Conservation (phyloP, 2,888 invertebrate genomes). For the Nesidiocoris tenuis region DNA sequence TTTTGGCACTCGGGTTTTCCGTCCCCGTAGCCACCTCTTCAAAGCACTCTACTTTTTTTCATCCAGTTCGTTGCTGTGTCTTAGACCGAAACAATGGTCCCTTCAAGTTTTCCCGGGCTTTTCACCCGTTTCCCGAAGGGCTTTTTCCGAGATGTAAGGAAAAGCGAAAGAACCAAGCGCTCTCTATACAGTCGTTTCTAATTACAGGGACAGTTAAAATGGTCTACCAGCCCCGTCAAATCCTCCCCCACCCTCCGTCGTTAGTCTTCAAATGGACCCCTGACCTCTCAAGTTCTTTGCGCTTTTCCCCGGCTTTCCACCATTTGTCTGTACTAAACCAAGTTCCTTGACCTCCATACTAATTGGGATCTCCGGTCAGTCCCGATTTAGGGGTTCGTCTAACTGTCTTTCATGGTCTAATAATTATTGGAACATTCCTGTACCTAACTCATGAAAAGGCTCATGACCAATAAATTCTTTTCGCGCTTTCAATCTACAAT, state of each 20-base stretch:
- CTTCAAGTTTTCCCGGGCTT: conserved; percentile 6
- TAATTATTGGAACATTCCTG: too few relatives aligned
- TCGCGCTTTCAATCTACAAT: too few relatives aligned
- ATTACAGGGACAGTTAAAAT: conserved; percentile 24
- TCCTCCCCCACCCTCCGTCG: conserved; percentile 2
- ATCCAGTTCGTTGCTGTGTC: not conserved
- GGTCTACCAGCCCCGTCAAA: conserved; percentile 16
- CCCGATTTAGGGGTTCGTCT: too few relatives aligned
- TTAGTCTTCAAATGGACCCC: conserved; percentile 23
- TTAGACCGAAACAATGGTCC: conserved; percentile 4
- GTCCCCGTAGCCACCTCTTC: not conserved
- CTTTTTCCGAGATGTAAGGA: not conserved
- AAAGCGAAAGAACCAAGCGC: not conserved
- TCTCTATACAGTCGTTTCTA: conserved; percentile 7
- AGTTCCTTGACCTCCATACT: too few relatives aligned
- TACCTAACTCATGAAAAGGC: too few relatives aligned
- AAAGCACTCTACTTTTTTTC: not conserved
- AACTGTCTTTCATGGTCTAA: too few relatives aligned
- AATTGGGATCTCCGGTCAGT: too few relatives aligned
- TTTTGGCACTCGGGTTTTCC: not conserved
- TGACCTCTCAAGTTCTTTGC: too few relatives aligned
- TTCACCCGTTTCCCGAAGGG: not conserved
- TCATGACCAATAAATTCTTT: too few relatives aligned
- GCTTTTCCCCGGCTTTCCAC: too few relatives aligned
- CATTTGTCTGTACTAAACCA: too few relatives aligned